Evolutionary conservation across 1,140 invertebrate species (phyloP).

Genomic region (Solenopsis fugax): DNA sequence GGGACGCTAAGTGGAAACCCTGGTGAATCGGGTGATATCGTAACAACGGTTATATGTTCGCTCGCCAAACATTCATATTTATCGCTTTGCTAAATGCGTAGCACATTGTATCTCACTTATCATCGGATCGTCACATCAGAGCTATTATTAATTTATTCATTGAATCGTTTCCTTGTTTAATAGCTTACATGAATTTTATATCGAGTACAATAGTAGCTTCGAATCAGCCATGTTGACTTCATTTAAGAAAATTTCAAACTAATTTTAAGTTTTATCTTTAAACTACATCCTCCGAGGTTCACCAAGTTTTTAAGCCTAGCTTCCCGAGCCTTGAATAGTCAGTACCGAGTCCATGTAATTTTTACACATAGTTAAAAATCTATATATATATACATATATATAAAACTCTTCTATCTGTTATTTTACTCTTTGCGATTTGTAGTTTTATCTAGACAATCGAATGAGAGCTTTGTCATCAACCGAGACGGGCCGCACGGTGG

Average conservation of each 20-base stretch:
- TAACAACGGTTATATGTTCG: background rate
- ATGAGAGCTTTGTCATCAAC: constrained; percentile 9
- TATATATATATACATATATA: background rate
- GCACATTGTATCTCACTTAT: background rate
- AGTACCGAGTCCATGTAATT: background rate
- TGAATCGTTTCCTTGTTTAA: background rate
- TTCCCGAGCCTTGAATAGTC: background rate
- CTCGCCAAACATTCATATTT: background rate
- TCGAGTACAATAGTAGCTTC: background rate
- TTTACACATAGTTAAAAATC: constrained; percentile 3
- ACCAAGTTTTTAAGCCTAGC: constrained; percentile 8
- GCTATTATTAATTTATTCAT: background rate
- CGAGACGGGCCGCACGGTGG: constrained; percentile 64
- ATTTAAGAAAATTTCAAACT: background rate
- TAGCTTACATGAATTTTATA: background rate
- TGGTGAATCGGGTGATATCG: background rate
- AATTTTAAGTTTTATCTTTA: background rate
- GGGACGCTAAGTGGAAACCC: background rate
- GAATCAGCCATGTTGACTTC: background rate
- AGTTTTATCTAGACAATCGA: background rate
- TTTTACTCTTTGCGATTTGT: constrained; percentile 9
- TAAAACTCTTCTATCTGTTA: background rate
- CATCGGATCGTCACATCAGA: background rate
- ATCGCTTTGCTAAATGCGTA: background rate
- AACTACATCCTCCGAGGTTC: background rate